Evolutionary conservation across 2,888 invertebrate species (phyloP).

Genomic region (Lepidochrysops patricia): DNA sequence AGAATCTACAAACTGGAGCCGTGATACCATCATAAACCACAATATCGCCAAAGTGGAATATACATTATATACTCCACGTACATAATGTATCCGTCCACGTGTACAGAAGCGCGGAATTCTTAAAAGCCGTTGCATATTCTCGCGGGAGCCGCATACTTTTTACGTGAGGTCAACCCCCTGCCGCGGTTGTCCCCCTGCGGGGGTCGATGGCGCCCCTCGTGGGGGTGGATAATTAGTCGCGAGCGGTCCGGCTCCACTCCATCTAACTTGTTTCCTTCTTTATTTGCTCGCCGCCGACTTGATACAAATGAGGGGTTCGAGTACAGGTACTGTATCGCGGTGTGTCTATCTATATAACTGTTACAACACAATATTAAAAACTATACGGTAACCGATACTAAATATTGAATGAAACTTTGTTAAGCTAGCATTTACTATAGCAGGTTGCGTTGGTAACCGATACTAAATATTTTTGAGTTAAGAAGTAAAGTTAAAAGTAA

Average conservation of each 20-base stretch:
- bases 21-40: not conserved
- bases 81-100: conserved; percentile 16
- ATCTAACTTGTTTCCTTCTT: conserved; percentile 72
- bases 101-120: conserved; percentile 40
- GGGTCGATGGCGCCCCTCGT: conserved; percentile 31
- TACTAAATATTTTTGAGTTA: too few relatives aligned
- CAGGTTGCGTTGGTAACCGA: too few relatives aligned
- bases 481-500: too few relatives aligned
- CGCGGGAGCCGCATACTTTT: conserved; percentile 62
- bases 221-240: conserved; percentile 71
- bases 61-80: not conserved
- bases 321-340: conserved; percentile 7
- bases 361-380: too few relatives aligned
- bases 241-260: conserved; percentile 65
- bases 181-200: conserved; percentile 22
- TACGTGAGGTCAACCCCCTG: conserved; percentile 35
- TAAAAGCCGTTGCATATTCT: conserved; percentile 42
- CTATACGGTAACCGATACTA: too few relatives aligned
- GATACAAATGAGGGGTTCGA: conserved; percentile 60
- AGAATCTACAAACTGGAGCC: not conserved
- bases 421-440: too few relatives aligned
- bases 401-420: not conserved
- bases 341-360: not conserved
- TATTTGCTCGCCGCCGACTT: conserved; percentile 58
- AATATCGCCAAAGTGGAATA: not conserved